phyloP scores from a whole-genome alignment of 2,888 invertebrate genomes.

The Rhagonycha lutea region DNA sequence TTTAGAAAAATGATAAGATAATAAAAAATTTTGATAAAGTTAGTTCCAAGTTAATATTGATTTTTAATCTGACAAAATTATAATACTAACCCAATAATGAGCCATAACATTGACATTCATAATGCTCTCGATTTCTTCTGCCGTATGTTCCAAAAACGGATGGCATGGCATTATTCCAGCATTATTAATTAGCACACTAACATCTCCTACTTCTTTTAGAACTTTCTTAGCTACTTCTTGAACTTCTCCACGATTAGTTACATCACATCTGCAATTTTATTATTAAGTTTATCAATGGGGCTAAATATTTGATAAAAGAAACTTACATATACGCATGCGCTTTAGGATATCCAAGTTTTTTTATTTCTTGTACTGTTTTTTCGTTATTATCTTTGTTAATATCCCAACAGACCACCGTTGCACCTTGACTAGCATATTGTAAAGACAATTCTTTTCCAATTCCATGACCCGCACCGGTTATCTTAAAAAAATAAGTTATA shows the following conservation, averaged over 20 bases:
- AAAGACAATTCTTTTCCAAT: conserved; percentile 79
- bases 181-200: conserved; percentile 82
- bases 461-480: conserved; percentile 85
- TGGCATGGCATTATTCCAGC: conserved; percentile 87
- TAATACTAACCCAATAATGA: conserved; percentile 77
- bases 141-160: conserved; percentile 66
- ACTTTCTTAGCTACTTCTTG: conserved; percentile 66
- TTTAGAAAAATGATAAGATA: neutral
- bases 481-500: conserved; percentile 55
- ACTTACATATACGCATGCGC: conserved; percentile 50
- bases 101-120: conserved; percentile 79
- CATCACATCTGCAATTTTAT: conserved; percentile 68
- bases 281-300: neutral
- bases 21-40: neutral
- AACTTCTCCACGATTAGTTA: conserved; percentile 72
- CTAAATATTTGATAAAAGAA: neutral
- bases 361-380: conserved; percentile 67
- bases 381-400: conserved; percentile 72
- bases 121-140: conserved; percentile 69
- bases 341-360: conserved; percentile 55
- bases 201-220: conserved; percentile 71
- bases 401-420: conserved; percentile 77
- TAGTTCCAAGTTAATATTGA: neutral
- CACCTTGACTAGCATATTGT: conserved; percentile 72
- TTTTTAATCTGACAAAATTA: neutral